Base-by-base conservation (phyloP, 2,113 vertebrate genomes). In the Thermophis baileyi region DNA sequence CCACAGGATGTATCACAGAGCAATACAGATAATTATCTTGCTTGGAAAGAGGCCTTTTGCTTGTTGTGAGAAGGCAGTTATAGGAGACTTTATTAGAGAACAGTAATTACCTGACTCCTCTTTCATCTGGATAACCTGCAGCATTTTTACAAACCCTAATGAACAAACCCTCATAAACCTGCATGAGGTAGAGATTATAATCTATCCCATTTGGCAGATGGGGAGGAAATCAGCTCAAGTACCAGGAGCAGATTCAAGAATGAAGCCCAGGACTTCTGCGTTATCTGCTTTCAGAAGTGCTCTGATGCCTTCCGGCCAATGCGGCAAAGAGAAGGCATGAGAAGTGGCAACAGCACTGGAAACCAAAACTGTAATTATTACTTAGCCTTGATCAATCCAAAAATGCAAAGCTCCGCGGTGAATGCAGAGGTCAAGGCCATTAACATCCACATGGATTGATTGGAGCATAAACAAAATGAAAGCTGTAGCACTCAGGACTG, bases 101-200 rank as follows among this genome's bases (percentile, higher is more conserved):
- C 55, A 91, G 87, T 89, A 55, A 92, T 69, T 51, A 27, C 92
- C 81, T 0, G 30, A 3, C 30, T 93, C 53, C 8, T n/a, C 81
- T 93, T 91, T 94, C 10, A 40, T 24, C 53, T 0, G 35, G 91
- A 90, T 91, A 85, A 69, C 16, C 85, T 91, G 30, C 89, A 53
- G 50, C 25, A 44, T 6, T 91, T 63, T 89, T 55, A 60, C 0
- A 0, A 7, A 47, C 11, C 44, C 92, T 91, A 54, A 93, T 87
- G 85, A 57, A 63, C 91, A 94, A 87, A 96, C 24, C n/a, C 60
- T 89, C 0, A 0, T 87, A 92, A 74, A 50, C 94, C 89, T 1
- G 20, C 88, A 92, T 91, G 44, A 50, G 49, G 60, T 87, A 8
- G 2, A 90, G 55, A 69, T 91, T 89, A 35, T 87, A 89, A 69